Percentiles rank a stretch among this genome's conserved stretches.
These are phyloP conservation scores for Hapalemur alaotrensis DNA, from an alignment of 2,797 vertebrate species.

Conservation along the genomic window DNA sequence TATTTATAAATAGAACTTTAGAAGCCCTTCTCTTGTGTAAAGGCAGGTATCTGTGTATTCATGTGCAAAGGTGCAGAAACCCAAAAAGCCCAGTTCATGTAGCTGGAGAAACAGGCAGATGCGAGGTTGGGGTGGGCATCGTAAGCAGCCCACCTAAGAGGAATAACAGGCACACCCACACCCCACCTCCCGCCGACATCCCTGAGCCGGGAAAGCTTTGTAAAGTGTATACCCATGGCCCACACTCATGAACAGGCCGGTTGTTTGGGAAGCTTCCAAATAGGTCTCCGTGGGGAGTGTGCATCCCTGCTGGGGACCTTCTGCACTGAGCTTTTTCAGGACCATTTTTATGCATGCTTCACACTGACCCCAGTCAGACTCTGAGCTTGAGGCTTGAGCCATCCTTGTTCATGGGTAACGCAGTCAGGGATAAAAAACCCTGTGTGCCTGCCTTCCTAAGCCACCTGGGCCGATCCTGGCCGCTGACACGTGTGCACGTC, in stretches of 20 bases:
- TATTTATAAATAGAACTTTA: background rate
- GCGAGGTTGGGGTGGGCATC: background rate
- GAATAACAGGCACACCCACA: background rate
- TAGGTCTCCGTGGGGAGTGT: constrained; percentile 47
- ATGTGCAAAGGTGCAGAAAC: background rate
- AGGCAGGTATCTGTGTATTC: background rate
- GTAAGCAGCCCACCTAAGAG: background rate
- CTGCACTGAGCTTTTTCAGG: constrained; percentile 51
- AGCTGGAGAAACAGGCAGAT: background rate
- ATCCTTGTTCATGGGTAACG: background rate
- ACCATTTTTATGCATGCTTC: background rate
- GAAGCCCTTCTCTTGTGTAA: background rate
- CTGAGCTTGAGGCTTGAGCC: background rate
- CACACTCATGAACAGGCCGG: background rate
- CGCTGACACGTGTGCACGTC: background rate
- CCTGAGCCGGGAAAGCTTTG: background rate
- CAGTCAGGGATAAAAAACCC: background rate
- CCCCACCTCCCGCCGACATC: no score
- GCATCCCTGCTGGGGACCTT: constrained; percentile 63
- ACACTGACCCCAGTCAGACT: background rate
- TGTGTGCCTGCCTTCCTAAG: background rate
- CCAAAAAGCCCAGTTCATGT: background rate
- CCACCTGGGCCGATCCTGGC: background rate
- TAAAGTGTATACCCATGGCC: background rate
- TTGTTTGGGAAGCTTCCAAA: constrained; percentile 67